Conservation (phyloP, 2,888 invertebrate species). For the Nymphalis polychloros region DNA sequence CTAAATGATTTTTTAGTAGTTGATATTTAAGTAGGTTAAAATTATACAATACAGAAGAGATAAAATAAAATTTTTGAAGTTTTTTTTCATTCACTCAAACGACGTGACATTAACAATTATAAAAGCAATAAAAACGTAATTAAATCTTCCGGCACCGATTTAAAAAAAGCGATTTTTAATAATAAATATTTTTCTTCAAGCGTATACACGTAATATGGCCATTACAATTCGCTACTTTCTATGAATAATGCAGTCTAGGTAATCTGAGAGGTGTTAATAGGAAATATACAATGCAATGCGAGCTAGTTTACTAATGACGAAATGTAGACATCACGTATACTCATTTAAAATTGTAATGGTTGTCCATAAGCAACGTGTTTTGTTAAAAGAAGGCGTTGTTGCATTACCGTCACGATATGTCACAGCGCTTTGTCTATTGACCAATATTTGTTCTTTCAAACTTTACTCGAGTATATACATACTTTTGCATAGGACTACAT, state of each 20-base stretch:
- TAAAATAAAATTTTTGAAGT: no score
- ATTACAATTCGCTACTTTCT: constrained; percentile 13
- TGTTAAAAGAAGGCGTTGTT: background rate
- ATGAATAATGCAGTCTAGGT: constrained; percentile 31
- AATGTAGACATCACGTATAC: constrained; percentile 42
- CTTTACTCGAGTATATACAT: background rate
- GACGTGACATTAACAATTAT: no score
- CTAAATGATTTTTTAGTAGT: no score
- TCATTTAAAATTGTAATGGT: constrained; percentile 26
- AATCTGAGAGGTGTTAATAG: constrained; percentile 28
- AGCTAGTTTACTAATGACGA: constrained; percentile 34
- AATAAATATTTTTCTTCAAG: no score
- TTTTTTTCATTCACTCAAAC: no score
- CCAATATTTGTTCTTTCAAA: background rate
- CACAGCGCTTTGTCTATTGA: background rate
- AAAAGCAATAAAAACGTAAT: no score
- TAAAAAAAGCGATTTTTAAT: no score
- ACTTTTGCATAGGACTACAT: no score
- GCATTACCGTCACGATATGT: background rate
- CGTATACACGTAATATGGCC: background rate
- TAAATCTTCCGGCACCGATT: no score
- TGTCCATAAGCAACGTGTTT: background rate
- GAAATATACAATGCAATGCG: constrained; percentile 22
- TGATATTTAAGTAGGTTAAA: no score
- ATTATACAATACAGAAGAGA: no score